Conservation (phyloP, 2,888 invertebrate species). For the Xestia sexstrigata region DNA sequence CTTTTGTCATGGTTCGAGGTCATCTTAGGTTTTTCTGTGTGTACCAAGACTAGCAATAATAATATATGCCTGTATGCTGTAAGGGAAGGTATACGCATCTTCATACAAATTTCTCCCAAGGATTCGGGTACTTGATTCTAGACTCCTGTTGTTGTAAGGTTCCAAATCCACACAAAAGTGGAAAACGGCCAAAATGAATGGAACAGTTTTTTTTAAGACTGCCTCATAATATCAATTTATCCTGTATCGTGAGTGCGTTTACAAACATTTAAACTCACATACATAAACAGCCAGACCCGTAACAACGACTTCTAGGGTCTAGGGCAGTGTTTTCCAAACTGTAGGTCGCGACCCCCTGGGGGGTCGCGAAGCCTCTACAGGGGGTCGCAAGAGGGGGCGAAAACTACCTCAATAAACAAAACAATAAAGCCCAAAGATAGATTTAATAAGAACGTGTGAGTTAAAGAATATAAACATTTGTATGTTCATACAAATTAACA, state of each 20-base stretch:
- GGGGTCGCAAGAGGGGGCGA: no score
- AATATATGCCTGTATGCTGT: not conserved
- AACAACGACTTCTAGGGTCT: not conserved
- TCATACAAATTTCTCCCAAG: not conserved
- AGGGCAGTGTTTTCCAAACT: no score
- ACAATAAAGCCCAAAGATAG: no score
- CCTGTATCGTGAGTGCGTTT: not conserved
- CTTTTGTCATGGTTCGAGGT: slow-evolving; percentile 26
- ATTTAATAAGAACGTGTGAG: no score
- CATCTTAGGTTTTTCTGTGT: not conserved
- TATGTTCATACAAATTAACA: no score
- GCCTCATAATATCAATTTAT: not conserved
- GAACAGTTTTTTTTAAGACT: not conserved
- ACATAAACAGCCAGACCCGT: not conserved
- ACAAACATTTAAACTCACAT: not conserved
- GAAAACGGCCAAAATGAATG: not conserved
- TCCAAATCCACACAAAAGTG: not conserved
- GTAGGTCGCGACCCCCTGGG: no score
- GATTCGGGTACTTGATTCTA: not conserved
- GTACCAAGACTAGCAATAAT: not conserved
- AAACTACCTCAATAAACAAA: no score
- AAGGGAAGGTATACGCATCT: not conserved
- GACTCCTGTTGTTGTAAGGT: not conserved
- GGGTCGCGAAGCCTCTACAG: no score
- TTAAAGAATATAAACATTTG: no score